phyloP scores from a whole-genome alignment of 2,113 vertebrate genomes.

The Ciconia stormi region DNA sequence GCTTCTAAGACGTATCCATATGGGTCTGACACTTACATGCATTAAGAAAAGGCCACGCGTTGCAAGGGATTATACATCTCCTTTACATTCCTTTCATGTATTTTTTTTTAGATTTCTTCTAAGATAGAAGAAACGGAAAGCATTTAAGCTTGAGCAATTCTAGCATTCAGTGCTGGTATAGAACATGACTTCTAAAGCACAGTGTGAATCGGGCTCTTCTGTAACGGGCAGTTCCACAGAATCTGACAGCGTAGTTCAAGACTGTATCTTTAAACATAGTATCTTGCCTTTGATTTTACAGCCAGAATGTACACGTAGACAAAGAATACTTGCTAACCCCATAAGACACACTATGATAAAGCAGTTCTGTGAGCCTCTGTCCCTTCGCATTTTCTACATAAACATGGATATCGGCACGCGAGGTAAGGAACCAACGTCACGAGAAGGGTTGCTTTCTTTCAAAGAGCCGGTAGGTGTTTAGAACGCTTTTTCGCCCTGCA shows the following conservation, averaged over 20 bases:
- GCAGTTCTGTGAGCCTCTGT: not conserved
- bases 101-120: not conserved
- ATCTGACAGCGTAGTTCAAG: not conserved
- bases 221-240: not conserved
- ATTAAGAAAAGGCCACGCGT: not conserved
- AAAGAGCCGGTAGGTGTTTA: not conserved
- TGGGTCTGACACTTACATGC: accelerated
- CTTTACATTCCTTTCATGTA: not conserved
- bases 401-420: accelerated
- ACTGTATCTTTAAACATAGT: not conserved
- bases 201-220: not conserved
- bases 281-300: not conserved
- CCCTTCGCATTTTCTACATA: not conserved
- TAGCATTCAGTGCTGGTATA: not conserved
- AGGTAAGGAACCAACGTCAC: not conserved
- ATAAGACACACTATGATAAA: not conserved
- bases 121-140: not conserved
- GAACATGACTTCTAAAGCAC: not conserved
- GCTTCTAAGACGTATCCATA: not conserved
- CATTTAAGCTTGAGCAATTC: not conserved
- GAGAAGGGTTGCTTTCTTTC: not conserved
- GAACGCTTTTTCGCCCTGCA: not conserved
- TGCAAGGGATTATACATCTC: not conserved
- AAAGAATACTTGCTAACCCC: not conserved
- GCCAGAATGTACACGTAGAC: not conserved